Conservation (phyloP, 2,888 invertebrate genomes). For the Chloroclysta siterata region DNA sequence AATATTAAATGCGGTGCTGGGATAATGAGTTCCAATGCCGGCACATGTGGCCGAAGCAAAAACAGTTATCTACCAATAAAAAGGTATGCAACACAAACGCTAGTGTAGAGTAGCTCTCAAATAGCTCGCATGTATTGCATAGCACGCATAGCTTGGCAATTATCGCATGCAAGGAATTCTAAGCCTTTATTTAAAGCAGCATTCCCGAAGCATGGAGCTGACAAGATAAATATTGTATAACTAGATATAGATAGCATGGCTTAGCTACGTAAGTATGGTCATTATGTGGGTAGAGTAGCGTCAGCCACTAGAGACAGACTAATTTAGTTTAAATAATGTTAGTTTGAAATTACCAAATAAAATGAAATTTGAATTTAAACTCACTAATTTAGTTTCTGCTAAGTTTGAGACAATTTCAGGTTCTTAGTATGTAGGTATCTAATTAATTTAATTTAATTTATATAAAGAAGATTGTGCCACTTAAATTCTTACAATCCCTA, state of each 20-base stretch:
- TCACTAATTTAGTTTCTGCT: no score
- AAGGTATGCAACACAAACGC: background rate
- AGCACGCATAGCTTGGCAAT: conserved; percentile 24
- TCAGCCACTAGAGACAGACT: background rate
- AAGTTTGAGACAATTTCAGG: no score
- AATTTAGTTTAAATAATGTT: background rate
- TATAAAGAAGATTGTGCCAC: no score
- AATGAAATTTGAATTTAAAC: no score
- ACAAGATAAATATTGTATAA: conserved; percentile 22
- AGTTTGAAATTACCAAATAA: no score
- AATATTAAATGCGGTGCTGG: no score
- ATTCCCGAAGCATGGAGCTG: conserved; percentile 11
- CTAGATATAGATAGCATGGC: conserved; percentile 6
- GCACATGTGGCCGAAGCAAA: no score
- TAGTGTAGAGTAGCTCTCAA: background rate
- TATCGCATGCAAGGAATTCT: conserved; percentile 22
- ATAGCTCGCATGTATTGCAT: conserved; percentile 13
- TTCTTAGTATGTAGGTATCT: no score
- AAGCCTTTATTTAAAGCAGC: conserved; percentile 13
- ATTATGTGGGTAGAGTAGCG: conserved; percentile 10
- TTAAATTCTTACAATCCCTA: no score
- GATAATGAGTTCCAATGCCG: no score
- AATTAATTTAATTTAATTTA: no score
- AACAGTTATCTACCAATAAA: background rate
- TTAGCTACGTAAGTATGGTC: background rate